Conservation (phyloP, 2,113 vertebrate species). For the Tonatia bakeri region DNA sequence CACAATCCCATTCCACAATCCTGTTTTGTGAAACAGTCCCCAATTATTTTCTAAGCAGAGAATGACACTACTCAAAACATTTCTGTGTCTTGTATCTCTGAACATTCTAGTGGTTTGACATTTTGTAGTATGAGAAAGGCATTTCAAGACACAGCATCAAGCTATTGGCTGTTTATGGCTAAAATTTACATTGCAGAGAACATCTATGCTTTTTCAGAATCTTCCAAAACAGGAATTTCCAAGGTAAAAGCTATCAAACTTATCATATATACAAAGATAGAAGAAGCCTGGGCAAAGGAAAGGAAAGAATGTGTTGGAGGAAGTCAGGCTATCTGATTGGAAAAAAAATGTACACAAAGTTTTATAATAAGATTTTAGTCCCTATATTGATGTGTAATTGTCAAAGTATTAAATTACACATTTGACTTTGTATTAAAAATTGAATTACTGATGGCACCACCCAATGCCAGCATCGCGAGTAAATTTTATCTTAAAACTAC, state of each 20-base stretch:
- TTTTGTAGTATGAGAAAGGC: neutral
- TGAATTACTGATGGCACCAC: slow-evolving; percentile 8
- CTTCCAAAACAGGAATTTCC: neutral
- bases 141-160: neutral
- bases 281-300: neutral
- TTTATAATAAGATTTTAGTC: neutral
- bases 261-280: neutral
- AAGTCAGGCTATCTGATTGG: neutral
- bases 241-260: neutral
- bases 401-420: neutral
- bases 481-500: neutral
- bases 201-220: neutral
- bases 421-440: neutral
- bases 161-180: neutral
- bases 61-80: neutral
- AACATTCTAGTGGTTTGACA: slow-evolving; percentile 12
- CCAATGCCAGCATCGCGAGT: neutral
- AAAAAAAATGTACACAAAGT: neutral
- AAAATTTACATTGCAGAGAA: neutral
- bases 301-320: neutral
- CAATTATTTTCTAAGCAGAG: neutral
- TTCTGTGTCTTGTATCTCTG: neutral
- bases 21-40: neutral
- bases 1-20: neutral
- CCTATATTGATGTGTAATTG: neutral